Percentiles rank a stretch among this genome's conserved stretches.
These are phyloP conservation scores for Pseudachorutes palmiensis DNA, from an alignment of 1,140 invertebrate genomes.

Conservation along the genomic window DNA sequence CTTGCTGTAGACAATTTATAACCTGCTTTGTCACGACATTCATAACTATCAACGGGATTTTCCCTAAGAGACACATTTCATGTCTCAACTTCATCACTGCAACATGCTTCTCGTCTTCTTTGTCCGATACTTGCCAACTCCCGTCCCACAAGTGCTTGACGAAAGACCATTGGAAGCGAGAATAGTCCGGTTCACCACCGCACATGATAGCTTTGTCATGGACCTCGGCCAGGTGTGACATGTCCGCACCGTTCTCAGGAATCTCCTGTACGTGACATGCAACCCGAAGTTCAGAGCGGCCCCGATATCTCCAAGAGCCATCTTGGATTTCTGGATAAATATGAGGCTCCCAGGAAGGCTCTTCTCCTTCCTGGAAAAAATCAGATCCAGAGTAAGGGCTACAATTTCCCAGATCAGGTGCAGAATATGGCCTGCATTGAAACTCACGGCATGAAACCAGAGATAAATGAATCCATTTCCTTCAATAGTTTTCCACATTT, in stretches of 20 bases:
- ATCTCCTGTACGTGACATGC: conserved; percentile 63
- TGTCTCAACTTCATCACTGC: conserved; percentile 54
- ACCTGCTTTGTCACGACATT: conserved; percentile 54
- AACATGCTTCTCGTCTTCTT: conserved; percentile 47
- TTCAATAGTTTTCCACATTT: conserved; percentile 59
- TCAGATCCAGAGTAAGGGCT: too few relatives aligned
- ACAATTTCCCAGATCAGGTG: too few relatives aligned
- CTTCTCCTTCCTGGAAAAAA: too few relatives aligned
- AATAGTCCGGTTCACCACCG: conserved; percentile 46
- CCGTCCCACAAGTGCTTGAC: conserved; percentile 41
- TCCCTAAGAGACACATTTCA: conserved; percentile 49
- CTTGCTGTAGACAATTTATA: too few relatives aligned
- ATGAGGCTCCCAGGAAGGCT: conserved; percentile 62
- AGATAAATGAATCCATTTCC: conserved; percentile 67
- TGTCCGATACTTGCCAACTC: conserved; percentile 38
- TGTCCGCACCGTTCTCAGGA: conserved; percentile 55
- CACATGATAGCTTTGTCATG: conserved; percentile 45
- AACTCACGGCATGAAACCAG: conserved; percentile 78
- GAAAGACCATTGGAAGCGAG: conserved; percentile 30
- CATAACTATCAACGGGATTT: conserved; percentile 48
- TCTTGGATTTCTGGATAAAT: conserved; percentile 49
- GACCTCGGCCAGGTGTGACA: conserved; percentile 48
- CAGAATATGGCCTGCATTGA: too few relatives aligned
- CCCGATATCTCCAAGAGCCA: conserved; percentile 58
- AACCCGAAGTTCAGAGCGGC: conserved; percentile 65